Evolutionary conservation across 2,888 invertebrate genomes (phyloP).

Genomic region (Hedychridium roseum): DNA sequence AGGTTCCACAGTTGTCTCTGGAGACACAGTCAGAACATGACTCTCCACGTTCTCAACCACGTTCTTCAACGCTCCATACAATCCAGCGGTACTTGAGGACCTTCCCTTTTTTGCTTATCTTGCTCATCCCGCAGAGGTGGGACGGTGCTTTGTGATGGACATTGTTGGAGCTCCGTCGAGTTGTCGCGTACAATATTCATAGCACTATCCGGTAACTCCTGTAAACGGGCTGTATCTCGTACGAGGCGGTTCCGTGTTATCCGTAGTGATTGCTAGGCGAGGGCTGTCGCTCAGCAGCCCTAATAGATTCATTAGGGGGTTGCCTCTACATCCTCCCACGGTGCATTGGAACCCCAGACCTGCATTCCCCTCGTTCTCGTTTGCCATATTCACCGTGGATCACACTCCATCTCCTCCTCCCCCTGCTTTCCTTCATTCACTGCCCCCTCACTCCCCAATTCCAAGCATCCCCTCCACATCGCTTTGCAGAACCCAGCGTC

Average conservation of each 20-base stretch:
- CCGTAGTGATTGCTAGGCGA: constrained; percentile 46
- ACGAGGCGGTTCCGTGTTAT: constrained; percentile 40
- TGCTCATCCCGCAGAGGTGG: constrained; percentile 5
- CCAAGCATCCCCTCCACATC: too few species aligned
- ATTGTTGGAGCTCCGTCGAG: background rate
- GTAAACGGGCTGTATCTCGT: constrained; percentile 35
- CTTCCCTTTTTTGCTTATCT: too few species aligned
- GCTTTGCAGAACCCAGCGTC: background rate
- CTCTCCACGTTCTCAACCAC: too few species aligned
- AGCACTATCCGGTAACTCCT: constrained; percentile 19
- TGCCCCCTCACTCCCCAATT: constrained; percentile 13
- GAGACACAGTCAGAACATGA: too few species aligned
- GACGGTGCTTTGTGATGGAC: background rate
- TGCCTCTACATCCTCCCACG: constrained; percentile 35
- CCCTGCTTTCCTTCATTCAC: constrained; percentile 6
- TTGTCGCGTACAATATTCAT: too few species aligned
- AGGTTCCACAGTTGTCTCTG: too few species aligned
- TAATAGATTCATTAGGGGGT: constrained; percentile 58
- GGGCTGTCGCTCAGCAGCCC: constrained; percentile 42
- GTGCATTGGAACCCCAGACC: constrained; percentile 39
- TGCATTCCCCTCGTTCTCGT: constrained; percentile 25
- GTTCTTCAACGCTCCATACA: too few species aligned
- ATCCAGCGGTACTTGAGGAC: too few species aligned
- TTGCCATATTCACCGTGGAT: constrained; percentile 22
- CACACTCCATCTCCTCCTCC: constrained; percentile 8